phyloP scores from a whole-genome alignment of 2,113 vertebrate species.

The Boleophthalmus pectinirostris region DNA sequence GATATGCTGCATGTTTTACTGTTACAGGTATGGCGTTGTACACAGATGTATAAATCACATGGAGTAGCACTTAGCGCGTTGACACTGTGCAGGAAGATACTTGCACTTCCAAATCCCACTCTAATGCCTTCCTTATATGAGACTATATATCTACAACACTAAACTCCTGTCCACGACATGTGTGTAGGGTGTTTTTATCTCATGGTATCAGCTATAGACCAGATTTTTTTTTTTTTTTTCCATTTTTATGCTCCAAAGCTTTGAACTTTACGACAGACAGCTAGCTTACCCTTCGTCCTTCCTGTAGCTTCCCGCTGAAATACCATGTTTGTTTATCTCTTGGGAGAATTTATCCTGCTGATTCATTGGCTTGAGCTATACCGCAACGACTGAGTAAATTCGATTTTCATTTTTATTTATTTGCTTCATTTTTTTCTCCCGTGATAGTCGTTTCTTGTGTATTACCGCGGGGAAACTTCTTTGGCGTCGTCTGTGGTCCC shows the following conservation, averaged over 20 bases:
- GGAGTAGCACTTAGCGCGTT: constrained; percentile 52
- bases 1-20: constrained; percentile 25
- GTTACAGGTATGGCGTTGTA: constrained; percentile 25
- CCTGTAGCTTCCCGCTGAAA: constrained; percentile 66
- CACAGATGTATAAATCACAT: constrained; percentile 46
- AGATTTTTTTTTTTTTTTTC: constrained; percentile 42
- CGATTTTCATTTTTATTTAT: constrained; percentile 79
- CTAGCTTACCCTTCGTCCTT: constrained; percentile 25
- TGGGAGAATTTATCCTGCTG: constrained; percentile 78
- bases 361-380: constrained; percentile 72
- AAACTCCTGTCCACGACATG: constrained; percentile 53
- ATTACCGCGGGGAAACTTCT: constrained; percentile 56
- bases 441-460: constrained; percentile 60
- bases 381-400: constrained; percentile 74
- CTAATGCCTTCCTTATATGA: constrained; percentile 65
- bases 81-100: constrained; percentile 59
- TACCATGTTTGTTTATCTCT: constrained; percentile 79
- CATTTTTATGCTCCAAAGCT: constrained; percentile 62
- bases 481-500: constrained; percentile 43
- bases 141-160: constrained; percentile 61
- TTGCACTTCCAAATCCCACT: constrained; percentile 59
- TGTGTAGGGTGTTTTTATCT: constrained; percentile 49
- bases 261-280: constrained; percentile 75
- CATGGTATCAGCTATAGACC: constrained; percentile 50
- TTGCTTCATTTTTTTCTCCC: constrained; percentile 68